Evolutionary conservation across 30 jellyfish, hydroid and myxozoan genomes (phyloP).

Genomic region (Chrysaora quinquecirrha): DNA sequence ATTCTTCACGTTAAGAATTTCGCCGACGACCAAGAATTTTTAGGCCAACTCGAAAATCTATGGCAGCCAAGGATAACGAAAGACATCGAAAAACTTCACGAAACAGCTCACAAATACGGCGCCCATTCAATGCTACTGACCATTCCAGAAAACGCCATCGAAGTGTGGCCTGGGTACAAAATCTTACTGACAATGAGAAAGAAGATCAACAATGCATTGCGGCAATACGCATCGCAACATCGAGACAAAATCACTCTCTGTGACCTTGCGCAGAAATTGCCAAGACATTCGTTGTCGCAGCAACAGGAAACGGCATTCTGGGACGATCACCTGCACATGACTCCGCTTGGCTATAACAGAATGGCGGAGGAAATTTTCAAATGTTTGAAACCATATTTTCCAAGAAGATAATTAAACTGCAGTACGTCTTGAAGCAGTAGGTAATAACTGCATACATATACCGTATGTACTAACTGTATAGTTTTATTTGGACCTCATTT

Average conservation of each 20-base stretch:
- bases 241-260: slow-evolving; percentile 84
- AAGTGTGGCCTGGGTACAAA: slow-evolving; percentile 95
- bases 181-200: slow-evolving; percentile 86
- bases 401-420: slow-evolving; percentile 7
- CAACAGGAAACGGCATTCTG: slow-evolving; percentile 82
- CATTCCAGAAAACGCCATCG: slow-evolving; percentile 96
- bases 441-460: no score
- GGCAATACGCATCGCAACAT: slow-evolving; percentile 78
- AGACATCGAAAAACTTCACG: slow-evolving; percentile 92
- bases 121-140: slow-evolving; percentile 96
- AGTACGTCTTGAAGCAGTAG: no score
- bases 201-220: slow-evolving; percentile 78
- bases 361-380: slow-evolving; percentile 93
- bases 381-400: slow-evolving; percentile 88
- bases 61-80: slow-evolving; percentile 98
- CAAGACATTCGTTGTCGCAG: slow-evolving; percentile 88
- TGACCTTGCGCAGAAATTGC: slow-evolving; percentile 84
- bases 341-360: slow-evolving; percentile 91
- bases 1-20: slow-evolving; percentile 96
- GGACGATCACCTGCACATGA: slow-evolving; percentile 99
- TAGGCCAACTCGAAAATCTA: slow-evolving; percentile 87
- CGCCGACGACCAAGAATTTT: slow-evolving; percentile 96
- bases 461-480: no score
- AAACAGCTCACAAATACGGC: slow-evolving; percentile 79
- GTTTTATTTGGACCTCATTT: no score